phyloP scores from a whole-genome alignment of 2,888 invertebrate species.

The Chromoteleia sp. region DNA sequence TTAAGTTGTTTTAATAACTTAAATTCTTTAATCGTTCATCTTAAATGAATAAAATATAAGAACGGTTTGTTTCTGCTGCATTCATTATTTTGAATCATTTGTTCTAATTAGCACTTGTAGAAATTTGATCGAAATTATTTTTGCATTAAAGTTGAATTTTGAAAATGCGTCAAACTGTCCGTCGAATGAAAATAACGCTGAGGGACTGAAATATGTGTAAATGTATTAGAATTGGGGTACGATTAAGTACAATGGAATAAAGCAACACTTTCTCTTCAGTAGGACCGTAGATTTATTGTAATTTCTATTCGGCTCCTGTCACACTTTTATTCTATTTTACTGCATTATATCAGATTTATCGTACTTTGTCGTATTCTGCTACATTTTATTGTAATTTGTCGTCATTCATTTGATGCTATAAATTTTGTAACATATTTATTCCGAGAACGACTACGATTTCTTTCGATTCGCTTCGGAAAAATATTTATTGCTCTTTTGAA shows the following conservation, averaged over 20 bases:
- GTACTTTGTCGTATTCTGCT: conserved; percentile 65
- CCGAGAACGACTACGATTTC: conserved; percentile 48
- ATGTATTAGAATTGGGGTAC: conserved; percentile 52
- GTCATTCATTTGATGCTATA: conserved; percentile 68
- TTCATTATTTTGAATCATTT: too few species aligned
- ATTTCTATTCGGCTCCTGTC: conserved; percentile 64
- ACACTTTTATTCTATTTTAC: conserved; percentile 67
- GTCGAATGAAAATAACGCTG: background rate
- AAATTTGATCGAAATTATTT: too few species aligned
- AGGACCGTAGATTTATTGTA: conserved; percentile 64
- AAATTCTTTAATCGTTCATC: too few species aligned
- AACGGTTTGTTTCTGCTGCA: too few species aligned
- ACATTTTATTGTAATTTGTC: conserved; percentile 70
- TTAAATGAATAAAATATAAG: too few species aligned
- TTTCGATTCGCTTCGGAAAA: conserved; percentile 35
- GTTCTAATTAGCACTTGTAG: too few species aligned
- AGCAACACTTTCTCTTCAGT: conserved; percentile 66
- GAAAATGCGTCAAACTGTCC: background rate
- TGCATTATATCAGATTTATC: conserved; percentile 66
- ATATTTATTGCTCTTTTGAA: conserved; percentile 41
- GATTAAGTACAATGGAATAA: conserved; percentile 64
- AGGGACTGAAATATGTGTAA: conserved; percentile 32
- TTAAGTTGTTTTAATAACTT: too few species aligned
- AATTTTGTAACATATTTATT: conserved; percentile 62
- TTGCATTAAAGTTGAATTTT: too few species aligned